phyloP scores from a whole-genome alignment of 2,797 vertebrate genomes.

The Darevskia mixta region DNA sequence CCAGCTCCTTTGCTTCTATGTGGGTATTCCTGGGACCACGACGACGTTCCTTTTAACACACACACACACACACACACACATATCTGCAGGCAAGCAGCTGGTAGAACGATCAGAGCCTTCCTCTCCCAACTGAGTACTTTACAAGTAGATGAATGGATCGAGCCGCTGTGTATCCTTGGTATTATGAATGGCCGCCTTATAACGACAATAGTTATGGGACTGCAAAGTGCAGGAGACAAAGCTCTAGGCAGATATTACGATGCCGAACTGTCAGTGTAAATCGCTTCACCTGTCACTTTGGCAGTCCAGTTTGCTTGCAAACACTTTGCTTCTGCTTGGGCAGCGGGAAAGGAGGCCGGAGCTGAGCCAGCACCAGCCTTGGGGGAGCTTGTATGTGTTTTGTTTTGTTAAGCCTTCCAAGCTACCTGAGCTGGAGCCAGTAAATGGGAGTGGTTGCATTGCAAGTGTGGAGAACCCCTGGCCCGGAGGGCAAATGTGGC shows the following conservation, averaged over 20 bases:
- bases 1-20: not conserved
- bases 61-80: no score
- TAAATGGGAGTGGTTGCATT: not conserved
- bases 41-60: not conserved
- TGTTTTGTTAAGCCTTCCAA: not conserved
- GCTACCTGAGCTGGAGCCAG: no score
- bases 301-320: slow-evolving; percentile 59
- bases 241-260: slow-evolving; percentile 70
- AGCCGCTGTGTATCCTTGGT: slow-evolving; percentile 22
- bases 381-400: not conserved
- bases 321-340: slow-evolving; percentile 31
- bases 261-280: slow-evolving; percentile 69
- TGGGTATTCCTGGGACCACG: slow-evolving; percentile 59
- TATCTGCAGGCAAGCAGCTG: not conserved
- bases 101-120: not conserved
- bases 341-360: not conserved
- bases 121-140: slow-evolving; percentile 1
- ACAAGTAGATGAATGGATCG: slow-evolving; percentile 39
- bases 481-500: no score
- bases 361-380: not conserved
- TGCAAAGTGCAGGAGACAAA: slow-evolving; percentile 19
- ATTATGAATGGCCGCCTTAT: slow-evolving; percentile 46
- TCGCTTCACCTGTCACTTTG: slow-evolving; percentile 71
- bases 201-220: slow-evolving; percentile 33
- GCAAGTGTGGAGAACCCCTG: no score